phyloP scores from a whole-genome alignment of 2,888 invertebrate species.

The Caenorhabditis sinica region DNA sequence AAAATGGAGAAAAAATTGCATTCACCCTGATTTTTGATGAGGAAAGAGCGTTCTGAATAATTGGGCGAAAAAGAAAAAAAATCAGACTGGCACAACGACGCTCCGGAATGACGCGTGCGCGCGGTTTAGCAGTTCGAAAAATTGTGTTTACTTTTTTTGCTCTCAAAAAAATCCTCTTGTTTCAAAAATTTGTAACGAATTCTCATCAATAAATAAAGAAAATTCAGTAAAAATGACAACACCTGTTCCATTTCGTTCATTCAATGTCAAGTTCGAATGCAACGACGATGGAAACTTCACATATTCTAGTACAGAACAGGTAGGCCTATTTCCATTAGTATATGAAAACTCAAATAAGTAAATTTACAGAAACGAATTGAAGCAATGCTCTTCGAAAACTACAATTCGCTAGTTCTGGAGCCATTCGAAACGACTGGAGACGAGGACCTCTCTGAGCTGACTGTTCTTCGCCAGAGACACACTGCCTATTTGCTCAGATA shows the following conservation, averaged over 20 bases:
- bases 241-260: slow-evolving; percentile 58
- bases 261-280: slow-evolving; percentile 54
- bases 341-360: background rate
- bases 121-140: slow-evolving; percentile 30
- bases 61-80: slow-evolving; percentile 34
- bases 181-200: background rate
- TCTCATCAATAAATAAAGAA: background rate
- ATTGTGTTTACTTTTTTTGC: slow-evolving; percentile 1
- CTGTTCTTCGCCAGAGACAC: slow-evolving; percentile 63
- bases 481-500: slow-evolving; percentile 60
- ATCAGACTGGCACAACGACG: slow-evolving; percentile 59
- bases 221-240: slow-evolving; percentile 37
- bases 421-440: slow-evolving; percentile 47
- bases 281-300: slow-evolving; percentile 73
- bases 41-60: slow-evolving; percentile 46
- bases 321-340: slow-evolving; percentile 19
- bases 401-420: slow-evolving; percentile 39
- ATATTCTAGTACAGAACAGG: slow-evolving; percentile 76
- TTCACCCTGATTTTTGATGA: slow-evolving; percentile 30
- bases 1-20: slow-evolving; percentile 40
- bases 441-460: slow-evolving; percentile 39
- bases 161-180: background rate
- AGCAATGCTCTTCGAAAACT: slow-evolving; percentile 61
- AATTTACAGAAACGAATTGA: slow-evolving; percentile 66
- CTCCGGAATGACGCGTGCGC: slow-evolving; percentile 43